These are phyloP conservation scores for Ovis canadensis DNA, from an alignment of 2,113 vertebrate genomes.

Conservation along the genomic window DNA sequence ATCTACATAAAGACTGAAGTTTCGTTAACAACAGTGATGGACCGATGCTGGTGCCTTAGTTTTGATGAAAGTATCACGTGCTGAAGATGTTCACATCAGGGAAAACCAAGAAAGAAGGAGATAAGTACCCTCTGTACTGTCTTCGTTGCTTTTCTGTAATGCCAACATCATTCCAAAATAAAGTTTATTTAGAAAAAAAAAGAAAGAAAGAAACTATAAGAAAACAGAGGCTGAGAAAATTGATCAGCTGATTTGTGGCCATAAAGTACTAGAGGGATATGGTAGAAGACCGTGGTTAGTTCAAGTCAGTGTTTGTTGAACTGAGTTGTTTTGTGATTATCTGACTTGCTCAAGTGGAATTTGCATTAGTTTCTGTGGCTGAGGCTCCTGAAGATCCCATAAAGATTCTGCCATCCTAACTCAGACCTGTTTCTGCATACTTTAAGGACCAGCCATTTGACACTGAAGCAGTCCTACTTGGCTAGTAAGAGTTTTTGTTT, in stretches of 20 bases:
- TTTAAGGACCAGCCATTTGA: conserved; percentile 60
- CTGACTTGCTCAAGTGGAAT: neutral
- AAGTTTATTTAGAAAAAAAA: neutral
- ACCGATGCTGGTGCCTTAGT: neutral
- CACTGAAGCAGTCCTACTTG: conserved; percentile 60
- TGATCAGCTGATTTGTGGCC: neutral
- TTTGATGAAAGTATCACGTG: neutral
- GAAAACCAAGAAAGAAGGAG: neutral
- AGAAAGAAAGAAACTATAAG: neutral
- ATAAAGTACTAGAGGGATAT: neutral
- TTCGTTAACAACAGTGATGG: neutral
- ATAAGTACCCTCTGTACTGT: neutral
- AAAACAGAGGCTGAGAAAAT: neutral
- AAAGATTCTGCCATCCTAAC: neutral
- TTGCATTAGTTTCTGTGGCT: conserved; percentile 51
- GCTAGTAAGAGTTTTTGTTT: conserved; percentile 68
- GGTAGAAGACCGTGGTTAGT: neutral
- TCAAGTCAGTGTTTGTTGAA: neutral
- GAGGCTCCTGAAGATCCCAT: neutral
- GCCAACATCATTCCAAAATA: neutral
- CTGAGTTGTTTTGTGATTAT: neutral
- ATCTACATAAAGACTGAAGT: neutral
- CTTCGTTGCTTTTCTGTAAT: neutral
- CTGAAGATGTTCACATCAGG: neutral
- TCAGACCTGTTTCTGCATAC: conserved; percentile 61